Percentiles rank a stretch among this genome's conserved stretches.
Evolutionary conservation across 2,888 invertebrate genomes (phyloP).

Genomic region (Minunthozetes semirufus): DNA sequence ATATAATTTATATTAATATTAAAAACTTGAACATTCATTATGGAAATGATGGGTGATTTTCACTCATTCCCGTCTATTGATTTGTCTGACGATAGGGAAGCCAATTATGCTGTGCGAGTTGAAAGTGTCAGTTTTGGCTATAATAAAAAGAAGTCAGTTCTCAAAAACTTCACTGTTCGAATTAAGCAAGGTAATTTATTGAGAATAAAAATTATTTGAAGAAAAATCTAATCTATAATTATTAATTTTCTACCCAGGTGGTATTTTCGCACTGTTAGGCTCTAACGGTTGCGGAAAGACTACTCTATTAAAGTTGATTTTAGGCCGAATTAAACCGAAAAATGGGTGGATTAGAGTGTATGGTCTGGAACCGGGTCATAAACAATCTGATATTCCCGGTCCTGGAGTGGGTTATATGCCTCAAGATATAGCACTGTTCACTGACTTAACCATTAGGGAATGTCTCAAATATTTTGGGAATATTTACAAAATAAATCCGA

Average conservation of each 20-base stretch:
- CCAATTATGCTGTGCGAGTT: conserved; percentile 5
- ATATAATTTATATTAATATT: too few species aligned
- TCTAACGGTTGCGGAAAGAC: conserved; percentile 37
- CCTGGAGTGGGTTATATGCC: conserved; percentile 38
- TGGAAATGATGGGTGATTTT: too few species aligned
- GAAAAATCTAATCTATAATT: too few species aligned
- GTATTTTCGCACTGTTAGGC: conserved; percentile 35
- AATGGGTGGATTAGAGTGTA: conserved; percentile 28
- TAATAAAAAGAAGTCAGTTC: conserved; percentile 13
- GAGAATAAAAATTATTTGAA: too few species aligned
- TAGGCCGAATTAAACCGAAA: conserved; percentile 16
- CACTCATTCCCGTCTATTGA: too few species aligned
- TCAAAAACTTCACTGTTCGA: conserved; percentile 25
- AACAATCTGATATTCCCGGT: conserved; percentile 28
- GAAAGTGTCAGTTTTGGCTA: conserved; percentile 27
- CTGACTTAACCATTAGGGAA: conserved; percentile 34
- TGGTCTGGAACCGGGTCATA: conserved; percentile 30
- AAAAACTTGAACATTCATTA: too few species aligned
- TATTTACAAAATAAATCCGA: conserved; percentile 20
- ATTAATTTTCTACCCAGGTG: too few species aligned
- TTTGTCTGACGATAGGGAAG: too few species aligned
- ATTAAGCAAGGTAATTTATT: conserved; percentile 8
- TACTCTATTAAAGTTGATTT: conserved; percentile 32
- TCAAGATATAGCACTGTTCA: conserved; percentile 35
- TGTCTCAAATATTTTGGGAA: conserved; percentile 33